phyloP scores from a whole-genome alignment of 2,888 invertebrate genomes.

The Esperia sulphurella region DNA sequence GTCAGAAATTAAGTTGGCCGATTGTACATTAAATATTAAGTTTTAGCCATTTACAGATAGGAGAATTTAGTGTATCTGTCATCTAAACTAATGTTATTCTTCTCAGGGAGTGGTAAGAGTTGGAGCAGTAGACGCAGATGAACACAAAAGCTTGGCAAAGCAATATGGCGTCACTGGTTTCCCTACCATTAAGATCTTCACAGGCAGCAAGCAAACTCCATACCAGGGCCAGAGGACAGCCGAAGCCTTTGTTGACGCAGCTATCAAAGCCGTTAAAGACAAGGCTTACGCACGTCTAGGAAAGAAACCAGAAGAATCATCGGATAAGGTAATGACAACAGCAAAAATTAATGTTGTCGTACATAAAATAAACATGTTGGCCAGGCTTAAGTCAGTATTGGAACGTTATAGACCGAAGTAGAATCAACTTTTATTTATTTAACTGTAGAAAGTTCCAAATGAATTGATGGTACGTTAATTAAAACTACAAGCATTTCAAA shows the following conservation, averaged over 20 bases:
- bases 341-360: not conserved
- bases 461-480: too few species aligned
- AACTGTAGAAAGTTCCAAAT: too few species aligned
- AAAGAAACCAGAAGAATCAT: conserved; percentile 70
- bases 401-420: conserved; percentile 1
- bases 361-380: not conserved
- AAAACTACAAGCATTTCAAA: too few species aligned
- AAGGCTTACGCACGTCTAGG: conserved; percentile 86
- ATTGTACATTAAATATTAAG: too few species aligned
- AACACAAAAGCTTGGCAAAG: conserved; percentile 88
- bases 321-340: conserved; percentile 56
- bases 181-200: conserved; percentile 97
- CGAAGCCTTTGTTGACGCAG: conserved; percentile 90
- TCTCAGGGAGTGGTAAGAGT: conserved; percentile 93
- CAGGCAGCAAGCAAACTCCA: conserved; percentile 90
- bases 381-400: not conserved
- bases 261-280: conserved; percentile 86
- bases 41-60: too few species aligned
- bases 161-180: conserved; percentile 93
- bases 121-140: conserved; percentile 95
- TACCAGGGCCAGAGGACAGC: conserved; percentile 93
- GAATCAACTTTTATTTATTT: too few species aligned
- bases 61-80: too few species aligned
- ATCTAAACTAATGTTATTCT: conserved; percentile 4
- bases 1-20: too few species aligned